Percentiles rank a stretch among this genome's conserved stretches.
phyloP scores from a whole-genome alignment of 2,888 invertebrate species.

The Trissolcus brochymenae region DNA sequence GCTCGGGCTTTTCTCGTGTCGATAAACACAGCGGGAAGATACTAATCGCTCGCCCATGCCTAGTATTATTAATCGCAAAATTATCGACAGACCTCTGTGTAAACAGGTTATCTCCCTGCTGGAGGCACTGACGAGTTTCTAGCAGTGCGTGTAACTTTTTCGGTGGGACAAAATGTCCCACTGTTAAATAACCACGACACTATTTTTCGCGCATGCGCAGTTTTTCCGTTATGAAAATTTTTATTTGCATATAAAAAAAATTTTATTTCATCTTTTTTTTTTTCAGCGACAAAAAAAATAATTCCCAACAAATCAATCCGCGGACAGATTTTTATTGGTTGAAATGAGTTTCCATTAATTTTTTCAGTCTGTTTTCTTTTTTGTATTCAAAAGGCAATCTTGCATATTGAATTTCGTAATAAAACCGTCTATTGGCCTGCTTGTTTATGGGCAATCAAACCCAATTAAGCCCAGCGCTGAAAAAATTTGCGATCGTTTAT shows the following conservation, averaged over 20 bases:
- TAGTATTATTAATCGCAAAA: slow-evolving; percentile 71
- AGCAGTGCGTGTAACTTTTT: slow-evolving; percentile 61
- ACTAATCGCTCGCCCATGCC: slow-evolving; percentile 67
- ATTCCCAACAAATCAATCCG: too few relatives aligned
- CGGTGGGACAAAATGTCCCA: slow-evolving; percentile 57
- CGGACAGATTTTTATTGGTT: too few relatives aligned
- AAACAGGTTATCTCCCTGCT: slow-evolving; percentile 67
- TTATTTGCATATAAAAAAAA: too few relatives aligned
- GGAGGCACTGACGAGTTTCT: slow-evolving; percentile 60
- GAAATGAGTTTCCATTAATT: background rate
- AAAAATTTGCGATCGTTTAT: background rate
- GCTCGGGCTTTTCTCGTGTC: slow-evolving; percentile 25
- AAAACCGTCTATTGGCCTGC: slow-evolving; percentile 5
- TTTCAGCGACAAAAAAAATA: too few relatives aligned
- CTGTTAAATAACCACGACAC: background rate
- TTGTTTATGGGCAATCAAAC: slow-evolving; percentile 14
- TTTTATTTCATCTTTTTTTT: too few relatives aligned
- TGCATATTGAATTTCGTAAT: slow-evolving; percentile 4
- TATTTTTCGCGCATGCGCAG: background rate
- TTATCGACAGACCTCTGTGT: slow-evolving; percentile 64
- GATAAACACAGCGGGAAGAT: slow-evolving; percentile 58
- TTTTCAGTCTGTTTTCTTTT: background rate
- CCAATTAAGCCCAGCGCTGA: slow-evolving; percentile 2
- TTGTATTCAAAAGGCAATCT: slow-evolving; percentile 4
- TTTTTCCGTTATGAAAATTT: too few relatives aligned